These are phyloP conservation scores for Gymnogyps californianus DNA, from an alignment of 2,113 vertebrate species.

Conservation along the genomic window DNA sequence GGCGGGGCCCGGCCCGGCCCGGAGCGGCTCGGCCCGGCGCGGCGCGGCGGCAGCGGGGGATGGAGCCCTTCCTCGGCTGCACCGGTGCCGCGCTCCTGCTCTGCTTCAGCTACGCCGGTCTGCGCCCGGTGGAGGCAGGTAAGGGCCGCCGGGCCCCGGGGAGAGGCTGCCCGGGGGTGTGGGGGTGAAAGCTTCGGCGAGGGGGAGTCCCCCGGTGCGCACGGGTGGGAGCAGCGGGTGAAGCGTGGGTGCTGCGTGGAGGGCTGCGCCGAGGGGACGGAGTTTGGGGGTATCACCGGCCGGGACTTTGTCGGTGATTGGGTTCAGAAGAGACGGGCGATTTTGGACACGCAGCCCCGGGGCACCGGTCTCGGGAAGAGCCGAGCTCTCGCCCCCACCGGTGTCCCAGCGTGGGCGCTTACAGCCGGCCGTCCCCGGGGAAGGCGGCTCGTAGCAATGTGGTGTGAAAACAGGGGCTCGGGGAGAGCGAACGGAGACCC, in stretches of 20 bases:
- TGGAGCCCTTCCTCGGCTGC: constrained; percentile 51
- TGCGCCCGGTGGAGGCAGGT: constrained; percentile 75
- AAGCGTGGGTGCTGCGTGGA: background rate
- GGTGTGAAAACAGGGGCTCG: accelerated
- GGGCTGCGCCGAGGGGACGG: background rate
- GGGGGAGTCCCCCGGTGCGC: background rate
- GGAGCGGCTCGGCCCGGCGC: constrained; percentile 3
- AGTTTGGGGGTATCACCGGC: background rate
- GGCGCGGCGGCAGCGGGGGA: constrained; percentile 41
- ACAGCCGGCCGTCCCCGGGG: background rate
- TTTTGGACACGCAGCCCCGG: background rate
- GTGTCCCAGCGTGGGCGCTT: background rate
- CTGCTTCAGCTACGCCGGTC: constrained; percentile 70
- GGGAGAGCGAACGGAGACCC: background rate
- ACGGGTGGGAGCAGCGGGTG: background rate
- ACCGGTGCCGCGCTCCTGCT: constrained; percentile 69
- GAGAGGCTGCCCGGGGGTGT: background rate
- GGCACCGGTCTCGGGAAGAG: background rate
- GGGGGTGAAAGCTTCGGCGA: background rate
- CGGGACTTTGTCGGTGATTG: background rate
- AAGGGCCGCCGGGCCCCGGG: constrained; percentile 32
- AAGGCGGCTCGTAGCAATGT: background rate
- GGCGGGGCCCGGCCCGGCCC: background rate
- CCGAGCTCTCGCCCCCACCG: background rate
- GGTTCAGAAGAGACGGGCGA: background rate